These are phyloP conservation scores for Harpagoxenus sublaevis DNA, from an alignment of 2,888 invertebrate species.

Conservation along the genomic window DNA sequence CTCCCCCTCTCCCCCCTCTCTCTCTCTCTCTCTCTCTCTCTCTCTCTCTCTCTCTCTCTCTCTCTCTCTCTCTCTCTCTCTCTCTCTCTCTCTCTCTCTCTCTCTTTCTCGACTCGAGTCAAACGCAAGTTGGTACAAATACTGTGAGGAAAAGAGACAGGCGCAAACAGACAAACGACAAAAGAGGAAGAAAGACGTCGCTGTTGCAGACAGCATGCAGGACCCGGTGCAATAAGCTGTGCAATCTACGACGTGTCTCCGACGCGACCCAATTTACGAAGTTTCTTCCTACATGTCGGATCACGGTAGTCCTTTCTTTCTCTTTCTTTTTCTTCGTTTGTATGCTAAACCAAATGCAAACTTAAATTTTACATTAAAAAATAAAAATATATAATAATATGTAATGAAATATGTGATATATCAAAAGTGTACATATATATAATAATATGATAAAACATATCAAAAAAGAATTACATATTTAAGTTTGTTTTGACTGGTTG, in stretches of 20 bases:
- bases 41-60: not conserved
- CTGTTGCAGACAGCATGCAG: not conserved
- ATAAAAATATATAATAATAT: not conserved
- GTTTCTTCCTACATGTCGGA: conserved; percentile 78
- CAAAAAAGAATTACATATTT: not conserved
- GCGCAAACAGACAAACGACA: conserved; percentile 30
- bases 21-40: no score
- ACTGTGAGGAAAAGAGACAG: conserved; percentile 42
- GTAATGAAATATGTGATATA: not conserved
- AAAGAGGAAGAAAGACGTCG: conserved; percentile 21
- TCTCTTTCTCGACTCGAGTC: not conserved
- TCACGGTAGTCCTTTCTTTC: not conserved
- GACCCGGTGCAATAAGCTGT: conserved; percentile 59
- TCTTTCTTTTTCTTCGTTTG: not conserved
- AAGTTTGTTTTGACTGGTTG: not conserved
- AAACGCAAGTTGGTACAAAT: conserved; percentile 24
- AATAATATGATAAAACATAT: not conserved
- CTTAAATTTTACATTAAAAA: not conserved
- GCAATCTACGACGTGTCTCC: conserved; percentile 80
- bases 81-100: not conserved
- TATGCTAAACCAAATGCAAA: not conserved
- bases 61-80: not conserved
- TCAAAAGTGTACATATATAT: not conserved
- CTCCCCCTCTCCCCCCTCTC: conserved; percentile 4
- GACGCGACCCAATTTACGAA: conserved; percentile 81